Evolutionary conservation across 1,140 invertebrate species (phyloP), one percentile per base, ranked within the genome.

Genomic region (Dryas iulia): DNA sequence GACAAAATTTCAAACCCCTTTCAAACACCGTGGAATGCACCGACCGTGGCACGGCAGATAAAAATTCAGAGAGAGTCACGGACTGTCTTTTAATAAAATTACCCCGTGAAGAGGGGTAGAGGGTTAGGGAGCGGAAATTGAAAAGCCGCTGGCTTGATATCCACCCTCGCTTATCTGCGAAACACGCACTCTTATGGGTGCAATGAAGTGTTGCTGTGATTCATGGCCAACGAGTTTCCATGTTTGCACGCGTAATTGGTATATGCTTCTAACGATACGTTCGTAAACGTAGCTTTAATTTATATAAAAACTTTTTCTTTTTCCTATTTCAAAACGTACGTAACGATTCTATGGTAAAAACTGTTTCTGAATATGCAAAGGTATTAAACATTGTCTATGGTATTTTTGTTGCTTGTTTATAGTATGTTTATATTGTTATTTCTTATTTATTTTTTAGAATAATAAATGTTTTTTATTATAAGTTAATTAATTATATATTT

Each of bases 41-140:
- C 57, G 53, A 59, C 54, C 52, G n/a, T 68, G 52, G 52, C 56
- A 78, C 72, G 75, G 66, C 66, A 81, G 83, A 86, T 86, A 84
- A 84, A 87, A 81, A 83, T 83, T 83, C 79, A 79, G 77, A 66
- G 61, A 63, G 63, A 62, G 69, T 73, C 66, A 71, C 76, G 76
- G 56, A 66, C 62, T 66, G 73, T 66, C 72, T 78, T 86, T 88
- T 88, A 88, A 86, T 88, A 85, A 88, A 83, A 88, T 88, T 88
- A 88, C 82, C 68, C 67, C 64, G 67, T 70, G 76, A 69, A 76
- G 71, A 69, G 47, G 66, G 72, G 73, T 59, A 39, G 69, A 59
- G 23, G 39, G 71, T 28, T 60, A 59, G 70, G 78, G 78, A 78
- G 71, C 79, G 83, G 83, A 86, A 85, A 88, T 88, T 86, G 86